phyloP scores from a whole-genome alignment of 2,888 invertebrate species.

The Amitus sp. region DNA sequence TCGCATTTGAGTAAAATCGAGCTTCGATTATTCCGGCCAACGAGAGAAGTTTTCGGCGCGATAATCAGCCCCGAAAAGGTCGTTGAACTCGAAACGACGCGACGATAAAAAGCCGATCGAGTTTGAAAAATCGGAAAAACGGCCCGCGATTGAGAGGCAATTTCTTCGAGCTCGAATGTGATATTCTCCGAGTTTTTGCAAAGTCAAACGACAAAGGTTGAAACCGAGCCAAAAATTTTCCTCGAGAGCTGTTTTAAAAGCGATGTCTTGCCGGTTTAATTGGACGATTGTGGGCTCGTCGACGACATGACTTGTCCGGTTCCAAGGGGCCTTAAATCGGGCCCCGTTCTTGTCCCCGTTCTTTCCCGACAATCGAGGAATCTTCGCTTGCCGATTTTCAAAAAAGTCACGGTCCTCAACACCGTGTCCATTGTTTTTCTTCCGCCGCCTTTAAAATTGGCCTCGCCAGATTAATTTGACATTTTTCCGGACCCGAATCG shows the following conservation, averaged over 20 bases:
- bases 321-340: slow-evolving; percentile 46
- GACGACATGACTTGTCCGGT: slow-evolving; percentile 58
- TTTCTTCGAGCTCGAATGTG: no score
- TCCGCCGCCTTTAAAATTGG: slow-evolving; percentile 58
- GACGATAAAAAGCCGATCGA: no score
- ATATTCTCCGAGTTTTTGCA: background rate
- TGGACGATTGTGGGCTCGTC: background rate
- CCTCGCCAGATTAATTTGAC: slow-evolving; percentile 6
- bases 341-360: slow-evolving; percentile 46
- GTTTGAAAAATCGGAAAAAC: no score
- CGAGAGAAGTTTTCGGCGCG: no score
- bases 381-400: slow-evolving; percentile 57
- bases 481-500: no score
- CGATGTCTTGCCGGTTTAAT: no score
- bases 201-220: background rate
- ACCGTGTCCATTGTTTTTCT: slow-evolving; percentile 54
- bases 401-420: slow-evolving; percentile 56
- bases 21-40: no score
- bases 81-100: no score
- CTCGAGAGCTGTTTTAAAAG: background rate
- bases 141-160: no score
- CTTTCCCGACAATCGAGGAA: slow-evolving; percentile 55
- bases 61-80: background rate
- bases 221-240: background rate
- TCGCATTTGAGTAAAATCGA: slow-evolving; percentile 67